Base-by-base conservation (phyloP, 2,888 invertebrate genomes). In the Coremacera marginata region DNA sequence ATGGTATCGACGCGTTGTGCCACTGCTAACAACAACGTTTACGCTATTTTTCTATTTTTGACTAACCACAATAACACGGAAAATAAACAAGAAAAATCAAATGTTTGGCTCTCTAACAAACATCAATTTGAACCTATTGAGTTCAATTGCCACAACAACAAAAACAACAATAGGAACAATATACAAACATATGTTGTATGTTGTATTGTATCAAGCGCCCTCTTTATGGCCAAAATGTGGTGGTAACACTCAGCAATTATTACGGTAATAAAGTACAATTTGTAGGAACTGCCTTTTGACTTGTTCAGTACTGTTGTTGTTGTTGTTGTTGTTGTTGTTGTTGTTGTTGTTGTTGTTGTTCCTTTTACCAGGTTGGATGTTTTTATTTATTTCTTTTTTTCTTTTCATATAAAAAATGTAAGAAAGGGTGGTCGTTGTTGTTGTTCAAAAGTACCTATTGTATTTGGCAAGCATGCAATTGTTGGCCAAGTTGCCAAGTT, bases 151-250 rank as follows among this genome's bases (percentile, higher is more conserved):
- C 44, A 44, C 44, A 44, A 44, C 44, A 44, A 44, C 44, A n/a
- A n/a, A n/a, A n/a, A n/a, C n/a, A n/a, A n/a, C n/a, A n/a, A n/a
- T n/a, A 37, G 8, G 37, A 37, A 37, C 37, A 37, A 37, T 8
- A 37, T 37, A 7, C 37, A 44, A 44, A 44, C 14, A 44, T 44
- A 44, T 44, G 7, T 37, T 37, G 14, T 44, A 37, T 37, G 37
- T 7, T 37, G 9, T 4, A 19, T 7, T 68, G 25, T 22, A 68
- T 51, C 31, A 27, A 44, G 2, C 57, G 9, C 22, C 57, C 57
- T 37, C 37, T 34, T 67, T 67, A 67, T 67, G 44, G 67, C 67
- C 67, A 67, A 31, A 67, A 67, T 67, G 44, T 16, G 67, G 37
- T 34, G 22, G 44, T 19, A 67, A 67, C 67, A 67, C 67, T 37